Conservation (phyloP, 2,113 vertebrate genomes). For the Morone chrysops region DNA sequence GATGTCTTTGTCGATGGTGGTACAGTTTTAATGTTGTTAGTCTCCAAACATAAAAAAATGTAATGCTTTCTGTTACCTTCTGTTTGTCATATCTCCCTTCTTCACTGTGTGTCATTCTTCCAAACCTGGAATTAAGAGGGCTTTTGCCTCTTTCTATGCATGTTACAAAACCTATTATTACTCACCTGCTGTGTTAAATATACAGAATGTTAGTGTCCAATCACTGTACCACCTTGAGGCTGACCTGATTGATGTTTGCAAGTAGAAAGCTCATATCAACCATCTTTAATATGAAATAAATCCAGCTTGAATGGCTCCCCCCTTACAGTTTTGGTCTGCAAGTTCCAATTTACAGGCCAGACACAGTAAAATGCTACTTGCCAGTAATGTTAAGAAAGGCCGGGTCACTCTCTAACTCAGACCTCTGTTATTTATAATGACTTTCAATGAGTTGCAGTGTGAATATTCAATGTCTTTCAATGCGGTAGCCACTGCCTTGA, state of each 20-base stretch:
- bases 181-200: not conserved
- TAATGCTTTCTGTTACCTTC: constrained; percentile 1
- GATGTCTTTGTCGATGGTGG: not conserved
- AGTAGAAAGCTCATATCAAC: constrained; percentile 2
- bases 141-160: not conserved
- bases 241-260: constrained; percentile 17
- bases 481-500: not conserved
- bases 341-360: not conserved
- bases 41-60: not conserved
- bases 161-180: constrained; percentile 5
- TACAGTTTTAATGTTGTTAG: not conserved
- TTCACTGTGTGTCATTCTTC: not conserved
- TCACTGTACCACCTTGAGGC: constrained; percentile 14
- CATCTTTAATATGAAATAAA: constrained; percentile 27
- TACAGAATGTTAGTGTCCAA: not conserved
- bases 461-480: not conserved
- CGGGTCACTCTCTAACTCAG: not conserved
- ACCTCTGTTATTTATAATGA: not conserved
- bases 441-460: not conserved
- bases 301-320: not conserved
- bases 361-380: not conserved
- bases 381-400: not conserved
- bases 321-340: not conserved
- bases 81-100: not conserved
- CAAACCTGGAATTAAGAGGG: not conserved